Base-by-base conservation (phyloP, 2,113 vertebrate genomes). In the Aramus guarauna region DNA sequence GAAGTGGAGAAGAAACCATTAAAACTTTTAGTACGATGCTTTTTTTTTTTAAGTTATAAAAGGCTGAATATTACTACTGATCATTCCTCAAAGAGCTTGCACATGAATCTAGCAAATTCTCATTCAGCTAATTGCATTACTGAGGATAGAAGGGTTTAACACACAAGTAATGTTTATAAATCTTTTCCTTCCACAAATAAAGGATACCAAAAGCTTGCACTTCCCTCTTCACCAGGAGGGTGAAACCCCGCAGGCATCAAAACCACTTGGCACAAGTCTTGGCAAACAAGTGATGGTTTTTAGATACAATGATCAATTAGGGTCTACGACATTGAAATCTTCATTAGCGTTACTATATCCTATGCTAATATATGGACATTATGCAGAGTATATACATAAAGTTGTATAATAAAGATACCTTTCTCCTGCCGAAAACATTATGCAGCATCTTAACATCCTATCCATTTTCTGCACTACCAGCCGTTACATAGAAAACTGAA, bases 401-500 rank as follows among this genome's bases (percentile, higher is more conserved):
- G 32, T 2, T 3, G 3, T 12, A 9, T 5, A 17, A 26, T 11
- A 59, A 47, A 63, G 20, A 21, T 9, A 27, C 3, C 14, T 52
- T 68, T 55, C 37, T 56, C 67, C 77, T 47, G n/a, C 21, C 23
- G 37, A 45, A 63, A n/a, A 26, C 53, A 34, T 2, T 3, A 22
- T 0, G 11, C 41, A 85, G 12, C 8, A 12, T 15, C 53, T 67
- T 29, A 32, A 41, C 3, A 32, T 20, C 50, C 32, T 8, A 32
- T 4, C 34, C 9, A 45, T 32, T 10, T 76, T 30, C 20, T 37
- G 37, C 24, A 8, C 9, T 3, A 24, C 9, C n/a, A 27, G 5
- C 26, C n/a, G 19, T 10, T 22, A 16, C 12, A 12, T 22, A 17
- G 43, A 15, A 41, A 88, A 80, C 0, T 0, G 7, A 87, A n/a